Base-by-base conservation (phyloP, 2,888 invertebrate species). In the Toxonevra muliebris region DNA sequence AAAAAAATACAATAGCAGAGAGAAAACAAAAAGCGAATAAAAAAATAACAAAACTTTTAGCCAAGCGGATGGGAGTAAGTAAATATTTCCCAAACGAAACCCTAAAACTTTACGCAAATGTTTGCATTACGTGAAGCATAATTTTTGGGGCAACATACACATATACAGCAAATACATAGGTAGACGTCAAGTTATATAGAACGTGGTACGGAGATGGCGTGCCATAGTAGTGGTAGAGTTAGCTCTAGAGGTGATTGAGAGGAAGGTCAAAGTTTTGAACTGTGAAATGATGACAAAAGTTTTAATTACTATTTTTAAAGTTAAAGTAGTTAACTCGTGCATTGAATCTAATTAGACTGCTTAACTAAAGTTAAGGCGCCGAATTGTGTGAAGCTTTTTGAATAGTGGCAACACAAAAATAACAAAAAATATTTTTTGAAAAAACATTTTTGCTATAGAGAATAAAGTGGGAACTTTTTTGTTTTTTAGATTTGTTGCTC, bases 301-400 rank as follows among this genome's bases (percentile, higher is more conserved):
- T 81, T 81, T 82, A 81, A 81, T 81, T 81, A 75, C 72, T 72
- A 71, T 71, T 73, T 75, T 66, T 65, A 11, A 77, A 80, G 77
- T 80, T 77, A 77, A 78, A 79, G 77, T 76, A 79, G 78, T 77
- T 78, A 76, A 77, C 75, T 78, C 79, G 80, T 80, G 80, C 80
- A 77, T 77, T 76, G 78, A 75, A 80, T 80, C 79, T 79, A 80
- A 80, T 81, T 80, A 80, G 80, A 74, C 73, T 73, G 72, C 71
- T 74, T 73, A 65, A 69, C 69, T 72, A 58, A 59, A 52, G 43
- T 59, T 65, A 52, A 52, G 17, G 53, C 59, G 52, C 43, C 53
- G 20, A 48, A 41, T 10, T 50, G 13, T 50, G 52, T 50, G 50
- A 9, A 15, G 41, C n/a, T 20, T 41, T 12, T 40, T 8, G 30